A percentile compares a stretch with the other conserved stretches of the same genome.
These are phyloP conservation scores for Hippolais icterina DNA, from an alignment of 2,113 vertebrate genomes.

Conservation along the genomic window DNA sequence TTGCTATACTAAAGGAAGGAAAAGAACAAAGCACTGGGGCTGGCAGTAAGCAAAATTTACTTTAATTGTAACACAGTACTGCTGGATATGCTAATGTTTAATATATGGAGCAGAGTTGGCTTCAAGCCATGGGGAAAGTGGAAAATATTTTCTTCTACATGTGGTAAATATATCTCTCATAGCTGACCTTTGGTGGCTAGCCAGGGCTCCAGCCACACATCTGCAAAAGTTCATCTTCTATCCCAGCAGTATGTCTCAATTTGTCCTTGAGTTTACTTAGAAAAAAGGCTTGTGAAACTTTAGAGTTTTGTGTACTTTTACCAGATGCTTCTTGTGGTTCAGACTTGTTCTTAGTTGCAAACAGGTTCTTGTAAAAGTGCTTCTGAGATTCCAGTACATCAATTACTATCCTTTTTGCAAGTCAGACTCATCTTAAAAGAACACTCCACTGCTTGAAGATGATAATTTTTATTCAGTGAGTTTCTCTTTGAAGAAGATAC, in stretches of 20 bases:
- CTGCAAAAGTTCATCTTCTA: neutral
- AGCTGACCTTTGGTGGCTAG: neutral
- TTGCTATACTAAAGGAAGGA: neutral
- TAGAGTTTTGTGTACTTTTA: neutral
- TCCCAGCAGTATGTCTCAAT: neutral
- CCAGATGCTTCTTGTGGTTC: neutral
- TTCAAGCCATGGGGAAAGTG: neutral
- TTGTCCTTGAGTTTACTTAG: neutral
- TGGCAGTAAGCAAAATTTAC: neutral
- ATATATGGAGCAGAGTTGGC: neutral
- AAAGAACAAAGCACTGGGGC: neutral
- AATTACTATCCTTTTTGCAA: neutral
- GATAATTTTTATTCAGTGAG: neutral
- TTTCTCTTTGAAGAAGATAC: neutral
- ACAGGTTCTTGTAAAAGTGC: neutral
- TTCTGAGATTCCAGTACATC: neutral
- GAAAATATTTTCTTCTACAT: neutral
- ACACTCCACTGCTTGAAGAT: neutral
- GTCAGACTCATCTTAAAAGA: neutral
- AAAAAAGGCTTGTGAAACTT: neutral
- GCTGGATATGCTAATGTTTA: neutral
- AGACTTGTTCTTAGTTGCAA: neutral
- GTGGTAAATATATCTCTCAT: neutral
- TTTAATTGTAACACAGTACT: neutral
- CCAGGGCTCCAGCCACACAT: neutral